Evolutionary conservation across 2,113 vertebrate species (phyloP), one percentile per base, ranked within the genome.

Genomic region (Nipponia nippon): DNA sequence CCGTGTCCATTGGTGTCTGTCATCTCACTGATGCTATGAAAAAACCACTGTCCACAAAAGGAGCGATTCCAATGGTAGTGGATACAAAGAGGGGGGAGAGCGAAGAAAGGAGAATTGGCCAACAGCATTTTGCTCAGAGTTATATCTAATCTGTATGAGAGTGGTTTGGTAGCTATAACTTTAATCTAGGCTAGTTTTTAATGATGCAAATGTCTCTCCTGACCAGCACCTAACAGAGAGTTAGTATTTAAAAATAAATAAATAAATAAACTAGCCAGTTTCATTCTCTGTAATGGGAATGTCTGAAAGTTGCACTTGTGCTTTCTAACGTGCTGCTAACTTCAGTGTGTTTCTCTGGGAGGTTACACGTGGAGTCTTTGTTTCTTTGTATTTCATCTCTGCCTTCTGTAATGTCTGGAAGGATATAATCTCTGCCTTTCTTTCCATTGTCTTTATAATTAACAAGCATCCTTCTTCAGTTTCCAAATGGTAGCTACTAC

Each of bases 1-100:
- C 26, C 0, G 0, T 40, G 53, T 71, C 66, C 5, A 0, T 4
- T 29, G 49, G 40, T 52, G 49, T 81, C 44, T 80, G 2, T 56
- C 76, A 69, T 19, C 40, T 92, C 81, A 16, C 46, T 17, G 56
- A 30, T 56, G 7, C 53, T 13, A 15, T 23, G 58, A 38, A 46
- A 50, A 69, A 49, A 8, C 0, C 14, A 3, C 30, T 40, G 0
- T 30, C 3, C 4, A 30, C 18, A n/a, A 32, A 91, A 10, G 8
- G 6, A 50, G 42, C 29, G 15, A 30, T 71, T 52, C 26, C 87
- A 63, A 0, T 22, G n/a, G 52, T 5, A n/a, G 22, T 5, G 5
- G 52, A 26, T 61, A 36, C 0, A 0, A 38, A 79, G 16, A 53
- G 11, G 2, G 10, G 10, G 11, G 10, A 26, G 25, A 38, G 38